Evolutionary conservation across 2,888 invertebrate genomes (phyloP).

Genomic region (Apotomis turbidana): DNA sequence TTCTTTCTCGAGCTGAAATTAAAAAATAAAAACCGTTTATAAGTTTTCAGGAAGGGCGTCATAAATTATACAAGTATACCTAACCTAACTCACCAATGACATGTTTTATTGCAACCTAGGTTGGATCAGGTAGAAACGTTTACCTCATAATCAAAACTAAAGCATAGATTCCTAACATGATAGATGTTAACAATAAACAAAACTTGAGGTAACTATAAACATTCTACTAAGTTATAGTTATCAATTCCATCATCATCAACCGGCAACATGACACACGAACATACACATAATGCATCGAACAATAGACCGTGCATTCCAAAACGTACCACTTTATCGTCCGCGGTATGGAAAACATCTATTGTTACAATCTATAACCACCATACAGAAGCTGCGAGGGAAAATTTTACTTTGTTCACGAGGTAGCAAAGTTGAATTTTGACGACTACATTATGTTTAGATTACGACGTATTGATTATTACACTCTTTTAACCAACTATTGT

Average conservation of each 20-base stretch:
- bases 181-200: neutral
- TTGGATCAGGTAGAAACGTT: no score
- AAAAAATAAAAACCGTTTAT: conserved; percentile 45
- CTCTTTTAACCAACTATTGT: conserved; percentile 43
- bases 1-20: conserved; percentile 79
- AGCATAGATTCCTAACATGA: no score
- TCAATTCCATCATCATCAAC: conserved; percentile 30
- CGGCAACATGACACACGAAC: conserved; percentile 20
- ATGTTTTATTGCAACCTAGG: no score
- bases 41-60: no score
- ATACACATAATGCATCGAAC: conserved; percentile 50
- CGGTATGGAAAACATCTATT: conserved; percentile 63
- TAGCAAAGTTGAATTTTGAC: conserved; percentile 49
- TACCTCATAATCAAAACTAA: no score
- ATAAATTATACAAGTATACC: no score
- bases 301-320: conserved; percentile 69
- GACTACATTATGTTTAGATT: conserved; percentile 39
- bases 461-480: conserved; percentile 39
- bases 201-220: conserved; percentile 3
- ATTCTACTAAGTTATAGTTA: conserved; percentile 3
- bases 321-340: conserved; percentile 60
- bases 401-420: conserved; percentile 54
- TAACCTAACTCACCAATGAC: no score
- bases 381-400: conserved; percentile 51
- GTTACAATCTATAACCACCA: conserved; percentile 52